Evolutionary conservation across 2,113 vertebrate species (phyloP).

Genomic region (Chinchilla lanigera): DNA sequence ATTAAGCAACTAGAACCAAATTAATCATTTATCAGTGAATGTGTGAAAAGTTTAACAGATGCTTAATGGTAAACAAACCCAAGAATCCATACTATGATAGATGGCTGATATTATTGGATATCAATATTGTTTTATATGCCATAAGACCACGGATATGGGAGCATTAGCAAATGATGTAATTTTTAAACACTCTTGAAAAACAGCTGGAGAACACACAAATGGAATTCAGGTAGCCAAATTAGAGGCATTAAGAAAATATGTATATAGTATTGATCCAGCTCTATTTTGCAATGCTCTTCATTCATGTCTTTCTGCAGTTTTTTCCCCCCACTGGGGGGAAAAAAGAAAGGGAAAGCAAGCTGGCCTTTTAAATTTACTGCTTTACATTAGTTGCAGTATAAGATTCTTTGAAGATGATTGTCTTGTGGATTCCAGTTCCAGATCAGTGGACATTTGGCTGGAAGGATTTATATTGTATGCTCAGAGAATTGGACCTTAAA

Average conservation of each 20-base stretch:
- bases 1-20: constrained; percentile 82
- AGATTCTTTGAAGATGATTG: constrained; percentile 74
- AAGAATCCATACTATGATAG: constrained; percentile 40
- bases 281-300: constrained; percentile 3
- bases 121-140: not conserved
- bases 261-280: not conserved
- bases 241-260: not conserved
- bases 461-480: constrained; percentile 78
- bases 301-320: constrained; percentile 6
- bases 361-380: constrained; percentile 79
- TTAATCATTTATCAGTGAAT: constrained; percentile 77
- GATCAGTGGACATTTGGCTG: constrained; percentile 80
- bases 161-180: not conserved
- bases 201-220: not conserved
- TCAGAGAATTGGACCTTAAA: constrained; percentile 76
- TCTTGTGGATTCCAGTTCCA: constrained; percentile 75
- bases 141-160: not conserved
- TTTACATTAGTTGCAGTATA: constrained; percentile 78
- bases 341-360: constrained; percentile 47
- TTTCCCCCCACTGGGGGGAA: not conserved
- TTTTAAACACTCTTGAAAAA: not conserved
- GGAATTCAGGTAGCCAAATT: constrained; percentile 43
- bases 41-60: constrained; percentile 70
- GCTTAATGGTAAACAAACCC: constrained; percentile 69
- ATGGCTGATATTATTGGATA: constrained; percentile 42